Conservation (phyloP, 2,113 vertebrate genomes). For the Psilopsiagon aymara region DNA sequence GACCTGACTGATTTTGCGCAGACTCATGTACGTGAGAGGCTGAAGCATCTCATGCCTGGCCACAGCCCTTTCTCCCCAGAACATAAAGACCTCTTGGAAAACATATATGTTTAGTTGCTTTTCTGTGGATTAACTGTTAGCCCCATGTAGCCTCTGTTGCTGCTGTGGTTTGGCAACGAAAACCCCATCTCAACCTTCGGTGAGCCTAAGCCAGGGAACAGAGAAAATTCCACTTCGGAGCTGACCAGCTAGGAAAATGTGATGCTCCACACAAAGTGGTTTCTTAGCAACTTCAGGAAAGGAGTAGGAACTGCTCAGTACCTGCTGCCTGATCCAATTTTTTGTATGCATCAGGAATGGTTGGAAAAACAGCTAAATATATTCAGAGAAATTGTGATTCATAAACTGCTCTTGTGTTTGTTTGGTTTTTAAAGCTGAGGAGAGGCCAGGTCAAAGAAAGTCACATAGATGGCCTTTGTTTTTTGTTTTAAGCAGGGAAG, state of each 20-base stretch:
- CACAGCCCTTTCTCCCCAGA: background rate
- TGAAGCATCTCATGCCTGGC: background rate
- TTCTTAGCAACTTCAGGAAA: slow-evolving; percentile 55
- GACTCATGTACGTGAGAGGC: background rate
- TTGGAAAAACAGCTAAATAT: slow-evolving; percentile 50
- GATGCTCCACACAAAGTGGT: slow-evolving; percentile 34
- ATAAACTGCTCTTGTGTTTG: slow-evolving; percentile 35
- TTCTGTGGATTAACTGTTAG: slow-evolving; percentile 39
- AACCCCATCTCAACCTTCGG: slow-evolving; percentile 17
- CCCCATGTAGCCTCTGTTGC: slow-evolving; percentile 38
- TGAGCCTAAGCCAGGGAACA: slow-evolving; percentile 40
- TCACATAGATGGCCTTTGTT: slow-evolving; percentile 5
- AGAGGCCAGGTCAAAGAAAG: background rate
- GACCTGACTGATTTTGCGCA: background rate
- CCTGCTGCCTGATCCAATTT: slow-evolving; percentile 39
- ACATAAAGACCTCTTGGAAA: slow-evolving; percentile 27
- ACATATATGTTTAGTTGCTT: slow-evolving; percentile 37
- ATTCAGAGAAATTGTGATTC: slow-evolving; percentile 56
- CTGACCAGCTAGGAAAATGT: slow-evolving; percentile 63
- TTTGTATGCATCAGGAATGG: slow-evolving; percentile 1
- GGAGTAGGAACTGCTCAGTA: slow-evolving; percentile 31
- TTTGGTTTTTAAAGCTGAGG: slow-evolving; percentile 22
- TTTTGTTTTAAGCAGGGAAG: slow-evolving; percentile 7
- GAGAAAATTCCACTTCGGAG: slow-evolving; percentile 61
- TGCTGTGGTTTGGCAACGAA: slow-evolving; percentile 44